phyloP scores from a whole-genome alignment of 2,888 invertebrate genomes.

The Drosophila prostipennis region DNA sequence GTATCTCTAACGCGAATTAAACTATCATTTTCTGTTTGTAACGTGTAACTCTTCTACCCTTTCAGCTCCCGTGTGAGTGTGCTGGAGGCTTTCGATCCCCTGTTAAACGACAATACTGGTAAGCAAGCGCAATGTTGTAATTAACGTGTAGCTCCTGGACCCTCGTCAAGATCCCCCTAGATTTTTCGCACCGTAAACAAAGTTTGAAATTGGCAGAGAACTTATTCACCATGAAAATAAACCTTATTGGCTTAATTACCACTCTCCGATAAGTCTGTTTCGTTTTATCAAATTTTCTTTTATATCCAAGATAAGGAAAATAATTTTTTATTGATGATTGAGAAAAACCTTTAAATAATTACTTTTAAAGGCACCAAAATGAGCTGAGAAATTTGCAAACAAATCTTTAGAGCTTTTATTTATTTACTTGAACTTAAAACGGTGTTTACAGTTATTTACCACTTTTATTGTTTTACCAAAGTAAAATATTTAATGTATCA shows the following conservation, averaged over 20 bases:
- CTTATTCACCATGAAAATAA: constrained; percentile 1
- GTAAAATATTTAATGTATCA: too few relatives aligned
- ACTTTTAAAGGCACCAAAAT: too few relatives aligned
- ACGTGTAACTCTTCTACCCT: constrained; percentile 12
- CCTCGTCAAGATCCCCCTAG: constrained; percentile 5
- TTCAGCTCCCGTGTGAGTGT: constrained; percentile 85
- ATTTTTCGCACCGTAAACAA: constrained; percentile 1
- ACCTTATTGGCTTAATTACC: not conserved
- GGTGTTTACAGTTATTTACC: too few relatives aligned
- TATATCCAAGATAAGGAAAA: not conserved
- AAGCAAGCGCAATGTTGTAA: constrained; percentile 46
- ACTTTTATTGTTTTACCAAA: too few relatives aligned
- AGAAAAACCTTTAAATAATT: not conserved
- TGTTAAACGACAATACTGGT: constrained; percentile 86
- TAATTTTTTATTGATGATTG: not conserved
- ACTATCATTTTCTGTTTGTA: constrained; percentile 1
- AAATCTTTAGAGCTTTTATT: too few relatives aligned
- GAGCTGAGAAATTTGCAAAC: not conserved
- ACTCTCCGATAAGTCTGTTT: constrained; percentile 3
- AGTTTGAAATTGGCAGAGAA: not conserved
- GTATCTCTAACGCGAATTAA: too few relatives aligned
- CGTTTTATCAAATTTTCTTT: not conserved
- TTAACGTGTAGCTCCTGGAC: constrained; percentile 8
- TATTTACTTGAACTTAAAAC: too few relatives aligned
- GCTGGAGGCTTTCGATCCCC: constrained; percentile 94